Evolutionary conservation across 2,888 invertebrate species (phyloP).

Genomic region (Portevinia maculata): DNA sequence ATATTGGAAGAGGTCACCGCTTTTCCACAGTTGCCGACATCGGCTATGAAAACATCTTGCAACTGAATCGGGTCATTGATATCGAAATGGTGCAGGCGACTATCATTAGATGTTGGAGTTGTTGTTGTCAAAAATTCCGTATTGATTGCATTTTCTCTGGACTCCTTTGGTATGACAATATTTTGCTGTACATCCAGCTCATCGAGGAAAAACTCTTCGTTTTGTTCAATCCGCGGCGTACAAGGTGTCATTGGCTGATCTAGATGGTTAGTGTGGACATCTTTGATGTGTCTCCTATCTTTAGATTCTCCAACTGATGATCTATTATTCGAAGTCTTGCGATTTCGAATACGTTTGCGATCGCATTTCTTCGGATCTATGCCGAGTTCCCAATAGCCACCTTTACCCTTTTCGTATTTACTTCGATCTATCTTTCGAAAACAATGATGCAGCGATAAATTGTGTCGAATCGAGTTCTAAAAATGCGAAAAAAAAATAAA

Average conservation of each 20-base stretch:
- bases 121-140: slow-evolving; percentile 32
- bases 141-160: not conserved
- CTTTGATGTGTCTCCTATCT: slow-evolving; percentile 20
- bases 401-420: slow-evolving; percentile 82
- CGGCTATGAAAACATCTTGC: slow-evolving; percentile 62
- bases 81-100: slow-evolving; percentile 40
- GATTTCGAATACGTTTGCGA: slow-evolving; percentile 81
- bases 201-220: slow-evolving; percentile 45
- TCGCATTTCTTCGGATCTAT: slow-evolving; percentile 81
- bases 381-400: slow-evolving; percentile 82
- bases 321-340: slow-evolving; percentile 74
- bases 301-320: not conserved
- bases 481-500: not conserved
- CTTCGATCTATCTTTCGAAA: slow-evolving; percentile 82
- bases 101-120: slow-evolving; percentile 11
- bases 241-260: not conserved
- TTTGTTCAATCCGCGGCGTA: not conserved
- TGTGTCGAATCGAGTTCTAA: slow-evolving; percentile 82
- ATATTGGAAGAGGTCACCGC: slow-evolving; percentile 34
- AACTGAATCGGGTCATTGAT: slow-evolving; percentile 59
- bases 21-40: slow-evolving; percentile 38
- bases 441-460: slow-evolving; percentile 81
- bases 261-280: not conserved
- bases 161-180: slow-evolving; percentile 46
- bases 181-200: slow-evolving; percentile 57